phyloP scores from a whole-genome alignment of 1,140 invertebrate genomes.

The Scaptomyza montana region DNA sequence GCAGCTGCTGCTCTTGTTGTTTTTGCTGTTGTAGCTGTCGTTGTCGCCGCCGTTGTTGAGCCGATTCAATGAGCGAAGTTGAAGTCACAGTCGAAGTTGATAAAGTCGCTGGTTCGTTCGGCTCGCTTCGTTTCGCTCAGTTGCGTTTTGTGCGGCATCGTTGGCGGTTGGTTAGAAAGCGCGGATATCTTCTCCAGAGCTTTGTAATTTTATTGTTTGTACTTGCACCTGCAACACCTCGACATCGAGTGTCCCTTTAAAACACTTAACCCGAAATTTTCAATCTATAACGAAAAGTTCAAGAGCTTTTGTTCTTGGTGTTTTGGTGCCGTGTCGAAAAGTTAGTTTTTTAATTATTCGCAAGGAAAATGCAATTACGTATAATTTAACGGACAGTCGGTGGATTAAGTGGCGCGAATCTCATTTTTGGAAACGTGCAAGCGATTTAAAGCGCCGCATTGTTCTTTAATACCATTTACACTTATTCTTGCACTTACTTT shows the following conservation, averaged over 20 bases:
- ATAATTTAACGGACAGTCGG: slow-evolving; percentile 10
- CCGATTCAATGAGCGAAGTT: slow-evolving; percentile 44
- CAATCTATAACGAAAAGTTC: slow-evolving; percentile 7
- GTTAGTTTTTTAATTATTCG: slow-evolving; percentile 37
- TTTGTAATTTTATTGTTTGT: slow-evolving; percentile 8
- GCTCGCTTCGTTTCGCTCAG: slow-evolving; percentile 44
- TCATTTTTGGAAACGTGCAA: slow-evolving; percentile 9
- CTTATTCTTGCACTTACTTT: slow-evolving; percentile 12
- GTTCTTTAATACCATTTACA: slow-evolving; percentile 30
- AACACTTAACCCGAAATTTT: slow-evolving; percentile 15
- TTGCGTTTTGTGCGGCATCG: slow-evolving; percentile 47
- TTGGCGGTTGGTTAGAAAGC: slow-evolving; percentile 23
- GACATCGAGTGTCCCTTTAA: not conserved
- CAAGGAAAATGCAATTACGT: slow-evolving; percentile 24
- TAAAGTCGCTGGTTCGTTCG: slow-evolving; percentile 19
- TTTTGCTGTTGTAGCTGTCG: slow-evolving; percentile 11
- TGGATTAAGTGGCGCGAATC: slow-evolving; percentile 10
- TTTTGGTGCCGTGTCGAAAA: slow-evolving; percentile 3
- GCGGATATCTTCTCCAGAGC: slow-evolving; percentile 18
- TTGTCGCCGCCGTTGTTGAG: slow-evolving; percentile 9
- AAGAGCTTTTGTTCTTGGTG: slow-evolving; percentile 3
- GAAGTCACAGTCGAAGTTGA: slow-evolving; percentile 37
- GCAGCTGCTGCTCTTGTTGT: slow-evolving; percentile 4
- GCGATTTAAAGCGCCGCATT: slow-evolving; percentile 30
- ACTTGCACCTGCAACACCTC: slow-evolving; percentile 1